Evolutionary conservation across 2,797 vertebrate species (phyloP).

Genomic region (Amblyopsis hoosieri): DNA sequence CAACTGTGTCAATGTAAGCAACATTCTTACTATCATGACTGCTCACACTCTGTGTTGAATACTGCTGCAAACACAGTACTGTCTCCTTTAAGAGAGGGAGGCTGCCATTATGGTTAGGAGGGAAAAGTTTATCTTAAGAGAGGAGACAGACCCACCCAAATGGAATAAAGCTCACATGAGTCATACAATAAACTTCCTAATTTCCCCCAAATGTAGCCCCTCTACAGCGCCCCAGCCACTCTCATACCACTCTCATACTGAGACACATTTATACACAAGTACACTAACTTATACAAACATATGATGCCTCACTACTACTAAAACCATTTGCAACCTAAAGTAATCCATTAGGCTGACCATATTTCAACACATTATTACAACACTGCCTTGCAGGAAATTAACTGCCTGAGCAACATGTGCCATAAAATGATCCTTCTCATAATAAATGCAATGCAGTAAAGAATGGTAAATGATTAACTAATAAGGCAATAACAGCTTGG

Average conservation of each 20-base stretch:
- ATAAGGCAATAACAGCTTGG: too few species aligned
- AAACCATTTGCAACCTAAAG: background rate
- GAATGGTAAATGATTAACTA: too few species aligned
- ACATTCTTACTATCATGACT: too few species aligned
- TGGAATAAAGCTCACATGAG: slow-evolving; percentile 60
- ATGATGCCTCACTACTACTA: background rate
- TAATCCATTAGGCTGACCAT: slow-evolving; percentile 4
- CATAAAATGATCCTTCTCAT: too few species aligned
- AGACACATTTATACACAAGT: background rate
- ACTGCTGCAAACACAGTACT: background rate
- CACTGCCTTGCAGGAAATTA: background rate
- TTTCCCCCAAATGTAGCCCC: slow-evolving; percentile 51
- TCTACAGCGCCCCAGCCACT: background rate
- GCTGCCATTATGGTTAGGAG: slow-evolving; percentile 7
- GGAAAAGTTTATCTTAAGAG: slow-evolving; percentile 13
- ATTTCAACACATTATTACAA: background rate
- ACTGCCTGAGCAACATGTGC: too few species aligned
- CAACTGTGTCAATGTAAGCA: too few species aligned
- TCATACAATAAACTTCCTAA: slow-evolving; percentile 60
- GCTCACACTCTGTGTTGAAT: too few species aligned
- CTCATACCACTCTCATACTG: background rate
- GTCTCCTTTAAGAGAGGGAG: slow-evolving; percentile 63
- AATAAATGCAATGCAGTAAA: too few species aligned
- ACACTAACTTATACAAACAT: background rate
- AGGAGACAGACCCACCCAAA: slow-evolving; percentile 50